These are phyloP conservation scores for Caretta caretta DNA, from an alignment of 2,113 vertebrate genomes.

Conservation along the genomic window DNA sequence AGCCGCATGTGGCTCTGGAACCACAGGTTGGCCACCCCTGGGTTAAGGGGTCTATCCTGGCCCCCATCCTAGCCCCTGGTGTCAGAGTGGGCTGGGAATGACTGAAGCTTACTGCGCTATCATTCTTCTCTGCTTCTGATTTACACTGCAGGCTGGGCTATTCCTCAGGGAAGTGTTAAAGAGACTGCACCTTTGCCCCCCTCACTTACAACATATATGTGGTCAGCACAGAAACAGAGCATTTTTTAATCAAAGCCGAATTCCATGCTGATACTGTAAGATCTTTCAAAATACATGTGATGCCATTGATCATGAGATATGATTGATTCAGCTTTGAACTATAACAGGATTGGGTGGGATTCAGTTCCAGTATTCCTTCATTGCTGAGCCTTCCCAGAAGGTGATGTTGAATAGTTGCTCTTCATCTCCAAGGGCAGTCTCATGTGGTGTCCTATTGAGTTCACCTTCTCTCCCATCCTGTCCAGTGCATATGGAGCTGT, in stretches of 20 bases:
- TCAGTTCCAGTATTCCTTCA: not conserved
- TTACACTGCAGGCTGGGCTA: not conserved
- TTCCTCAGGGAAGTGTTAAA: not conserved
- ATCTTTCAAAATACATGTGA: not conserved
- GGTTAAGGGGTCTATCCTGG: not conserved
- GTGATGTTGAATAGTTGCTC: not conserved
- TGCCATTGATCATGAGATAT: not conserved
- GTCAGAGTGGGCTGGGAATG: not conserved
- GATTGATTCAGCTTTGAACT: not conserved
- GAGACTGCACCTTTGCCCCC: accelerated
- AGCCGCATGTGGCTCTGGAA: too few relatives aligned
- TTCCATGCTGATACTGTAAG: not conserved
- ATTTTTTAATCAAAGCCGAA: not conserved
- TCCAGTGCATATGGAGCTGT: not conserved
- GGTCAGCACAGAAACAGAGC: not conserved
- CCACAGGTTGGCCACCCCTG: too few relatives aligned
- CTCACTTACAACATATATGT: not conserved
- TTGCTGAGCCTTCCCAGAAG: not conserved
- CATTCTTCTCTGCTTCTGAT: not conserved
- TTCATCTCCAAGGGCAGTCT: not conserved
- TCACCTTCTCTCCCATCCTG: not conserved
- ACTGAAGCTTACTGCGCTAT: not conserved
- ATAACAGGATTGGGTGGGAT: not conserved
- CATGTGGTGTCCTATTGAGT: not conserved
- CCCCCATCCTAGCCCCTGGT: not conserved